phyloP scores from a whole-genome alignment of 2,888 invertebrate species.

The Dynastes tityus region DNA sequence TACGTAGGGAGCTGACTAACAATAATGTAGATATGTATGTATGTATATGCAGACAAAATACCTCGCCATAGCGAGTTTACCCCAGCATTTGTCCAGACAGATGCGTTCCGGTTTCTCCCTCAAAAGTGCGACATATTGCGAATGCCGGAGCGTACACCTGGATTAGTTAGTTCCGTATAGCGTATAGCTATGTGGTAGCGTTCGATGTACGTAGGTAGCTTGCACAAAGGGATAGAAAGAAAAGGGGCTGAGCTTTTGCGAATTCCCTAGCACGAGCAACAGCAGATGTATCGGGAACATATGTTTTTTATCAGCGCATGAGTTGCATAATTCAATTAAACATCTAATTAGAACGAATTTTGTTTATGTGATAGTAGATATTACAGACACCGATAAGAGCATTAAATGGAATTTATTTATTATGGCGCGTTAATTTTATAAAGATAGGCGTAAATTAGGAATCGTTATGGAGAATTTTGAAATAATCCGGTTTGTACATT shows the following conservation, averaged over 20 bases:
- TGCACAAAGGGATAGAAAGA: background rate
- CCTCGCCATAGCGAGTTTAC: conserved; percentile 1
- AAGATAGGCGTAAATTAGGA: no score
- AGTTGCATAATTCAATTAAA: no score
- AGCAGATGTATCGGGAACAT: no score
- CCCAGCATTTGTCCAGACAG: conserved; percentile 24
- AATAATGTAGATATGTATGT: background rate
- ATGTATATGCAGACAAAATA: conserved; percentile 2
- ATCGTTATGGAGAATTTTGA: no score
- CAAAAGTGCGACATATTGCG: conserved; percentile 24
- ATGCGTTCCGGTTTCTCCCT: conserved; percentile 37
- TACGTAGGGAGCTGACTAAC: background rate
- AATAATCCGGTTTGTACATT: no score
- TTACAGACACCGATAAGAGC: no score
- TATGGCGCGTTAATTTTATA: no score
- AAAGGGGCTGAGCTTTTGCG: background rate
- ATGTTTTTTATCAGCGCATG: no score
- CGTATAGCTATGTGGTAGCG: background rate
- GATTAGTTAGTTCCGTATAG: conserved; percentile 11
- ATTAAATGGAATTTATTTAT: no score
- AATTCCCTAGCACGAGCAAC: background rate
- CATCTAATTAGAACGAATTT: no score
- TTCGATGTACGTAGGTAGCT: background rate
- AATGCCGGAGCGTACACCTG: conserved; percentile 23
- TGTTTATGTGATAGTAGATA: no score